Evolutionary conservation across 2,888 invertebrate genomes (phyloP).

Genomic region (Drosophila monieri): DNA sequence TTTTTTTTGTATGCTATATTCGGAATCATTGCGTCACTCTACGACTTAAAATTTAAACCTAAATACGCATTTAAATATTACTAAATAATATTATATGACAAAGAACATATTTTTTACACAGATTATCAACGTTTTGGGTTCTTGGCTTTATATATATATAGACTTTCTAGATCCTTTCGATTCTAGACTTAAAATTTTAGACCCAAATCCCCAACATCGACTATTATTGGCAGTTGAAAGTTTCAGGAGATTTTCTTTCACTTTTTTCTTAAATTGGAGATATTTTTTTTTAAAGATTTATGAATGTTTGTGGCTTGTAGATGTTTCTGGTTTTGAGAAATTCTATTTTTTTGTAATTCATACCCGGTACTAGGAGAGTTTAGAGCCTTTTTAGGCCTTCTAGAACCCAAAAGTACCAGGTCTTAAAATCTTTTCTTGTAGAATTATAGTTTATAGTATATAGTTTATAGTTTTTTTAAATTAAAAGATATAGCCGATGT

Average conservation of each 20-base stretch:
- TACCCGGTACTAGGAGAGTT: not conserved
- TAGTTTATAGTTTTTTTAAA: no score
- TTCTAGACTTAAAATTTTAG: conserved; percentile 1
- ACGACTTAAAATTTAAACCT: conserved; percentile 19
- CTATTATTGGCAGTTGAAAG: not conserved
- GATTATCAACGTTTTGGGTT: conserved; percentile 34
- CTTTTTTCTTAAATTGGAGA: not conserved
- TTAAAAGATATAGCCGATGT: not conserved
- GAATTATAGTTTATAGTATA: no score
- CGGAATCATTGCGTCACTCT: conserved; percentile 24
- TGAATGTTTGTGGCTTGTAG: no score
- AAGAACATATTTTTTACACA: conserved; percentile 36
- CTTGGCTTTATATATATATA: conserved; percentile 9
- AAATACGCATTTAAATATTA: conserved; percentile 5
- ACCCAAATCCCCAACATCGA: conserved; percentile 1
- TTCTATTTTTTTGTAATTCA: not conserved
- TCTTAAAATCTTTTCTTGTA: no score
- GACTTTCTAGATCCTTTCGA: conserved; percentile 1
- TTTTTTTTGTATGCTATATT: conserved; percentile 31
- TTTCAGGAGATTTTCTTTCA: not conserved
- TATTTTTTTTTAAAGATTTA: not conserved
- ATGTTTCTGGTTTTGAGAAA: not conserved
- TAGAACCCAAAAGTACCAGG: not conserved
- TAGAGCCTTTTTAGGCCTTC: no score
- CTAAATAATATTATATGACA: conserved; percentile 21